Percentiles rank a stretch among this genome's conserved stretches.
Evolutionary conservation across 2,888 invertebrate species (phyloP).

Genomic region (Pollenia labialis): DNA sequence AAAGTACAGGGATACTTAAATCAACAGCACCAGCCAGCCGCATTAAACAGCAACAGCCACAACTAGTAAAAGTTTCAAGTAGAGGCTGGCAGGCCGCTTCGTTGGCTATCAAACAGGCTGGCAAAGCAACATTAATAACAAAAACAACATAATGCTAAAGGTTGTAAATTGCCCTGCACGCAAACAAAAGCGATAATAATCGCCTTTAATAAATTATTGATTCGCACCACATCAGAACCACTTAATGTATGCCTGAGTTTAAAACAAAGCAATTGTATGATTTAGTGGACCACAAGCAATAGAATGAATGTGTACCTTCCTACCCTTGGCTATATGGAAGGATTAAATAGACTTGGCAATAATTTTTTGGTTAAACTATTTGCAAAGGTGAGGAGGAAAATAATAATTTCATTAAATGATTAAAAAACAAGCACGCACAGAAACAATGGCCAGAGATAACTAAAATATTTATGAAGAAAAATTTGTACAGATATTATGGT

Average conservation of each 20-base stretch:
- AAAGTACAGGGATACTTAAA: background rate
- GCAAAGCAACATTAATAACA: constrained; percentile 26
- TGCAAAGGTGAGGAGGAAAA: no score
- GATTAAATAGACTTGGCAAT: no score
- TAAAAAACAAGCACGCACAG: no score
- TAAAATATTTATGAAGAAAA: no score
- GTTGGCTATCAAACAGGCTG: constrained; percentile 12
- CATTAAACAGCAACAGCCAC: constrained; percentile 18
- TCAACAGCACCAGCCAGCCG: background rate
- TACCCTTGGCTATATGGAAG: no score
- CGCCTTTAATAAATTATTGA: constrained; percentile 76
- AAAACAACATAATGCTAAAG: background rate
- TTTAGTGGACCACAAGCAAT: constrained; percentile 29
- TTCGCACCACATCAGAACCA: constrained; percentile 59
- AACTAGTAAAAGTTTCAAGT: constrained; percentile 9
- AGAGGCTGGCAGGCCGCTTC: background rate
- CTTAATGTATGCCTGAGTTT: background rate
- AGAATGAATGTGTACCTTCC: no score
- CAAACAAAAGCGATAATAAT: constrained; percentile 74
- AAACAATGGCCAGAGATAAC: no score
- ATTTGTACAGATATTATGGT: no score
- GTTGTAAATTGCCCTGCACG: constrained; percentile 42
- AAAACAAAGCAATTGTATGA: constrained; percentile 26
- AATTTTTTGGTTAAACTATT: no score
- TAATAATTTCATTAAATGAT: no score